These are phyloP conservation scores for Prolemur simus DNA, from an alignment of 2,113 vertebrate genomes.

Conservation along the genomic window DNA sequence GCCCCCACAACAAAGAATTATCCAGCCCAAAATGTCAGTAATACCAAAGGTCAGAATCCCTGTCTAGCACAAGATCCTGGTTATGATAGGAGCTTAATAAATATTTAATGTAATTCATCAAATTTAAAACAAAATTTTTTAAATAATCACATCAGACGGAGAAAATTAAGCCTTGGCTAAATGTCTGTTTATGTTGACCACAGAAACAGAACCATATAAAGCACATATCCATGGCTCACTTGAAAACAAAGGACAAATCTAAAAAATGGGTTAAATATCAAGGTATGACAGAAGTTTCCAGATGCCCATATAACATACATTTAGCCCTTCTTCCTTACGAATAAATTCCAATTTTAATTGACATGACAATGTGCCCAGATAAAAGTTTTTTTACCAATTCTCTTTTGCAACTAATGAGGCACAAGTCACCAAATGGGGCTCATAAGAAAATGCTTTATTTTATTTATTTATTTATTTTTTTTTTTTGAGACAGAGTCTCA, in stretches of 20 bases:
- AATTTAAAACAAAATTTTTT: background rate
- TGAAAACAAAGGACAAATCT: background rate
- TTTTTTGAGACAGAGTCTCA: too few relatives aligned
- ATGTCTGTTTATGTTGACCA: background rate
- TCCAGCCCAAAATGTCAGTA: background rate
- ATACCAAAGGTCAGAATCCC: background rate
- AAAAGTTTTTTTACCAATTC: background rate
- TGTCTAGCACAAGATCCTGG: background rate
- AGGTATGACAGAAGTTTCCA: background rate
- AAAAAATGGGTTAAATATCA: constrained; percentile 2
- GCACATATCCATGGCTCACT: background rate
- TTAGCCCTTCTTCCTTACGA: background rate
- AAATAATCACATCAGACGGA: constrained; percentile 5
- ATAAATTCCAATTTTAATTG: background rate
- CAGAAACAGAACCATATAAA: background rate
- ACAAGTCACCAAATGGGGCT: background rate
- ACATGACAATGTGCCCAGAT: background rate
- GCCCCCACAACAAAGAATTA: background rate
- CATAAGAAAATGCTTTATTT: background rate
- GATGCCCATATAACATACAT: background rate
- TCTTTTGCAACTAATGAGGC: background rate
- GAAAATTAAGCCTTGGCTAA: background rate
- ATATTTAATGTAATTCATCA: background rate
- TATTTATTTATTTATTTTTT: too few relatives aligned
- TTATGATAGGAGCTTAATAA: background rate